Base-by-base conservation (phyloP, 2,113 vertebrate genomes). In the Cisticola juncidis region DNA sequence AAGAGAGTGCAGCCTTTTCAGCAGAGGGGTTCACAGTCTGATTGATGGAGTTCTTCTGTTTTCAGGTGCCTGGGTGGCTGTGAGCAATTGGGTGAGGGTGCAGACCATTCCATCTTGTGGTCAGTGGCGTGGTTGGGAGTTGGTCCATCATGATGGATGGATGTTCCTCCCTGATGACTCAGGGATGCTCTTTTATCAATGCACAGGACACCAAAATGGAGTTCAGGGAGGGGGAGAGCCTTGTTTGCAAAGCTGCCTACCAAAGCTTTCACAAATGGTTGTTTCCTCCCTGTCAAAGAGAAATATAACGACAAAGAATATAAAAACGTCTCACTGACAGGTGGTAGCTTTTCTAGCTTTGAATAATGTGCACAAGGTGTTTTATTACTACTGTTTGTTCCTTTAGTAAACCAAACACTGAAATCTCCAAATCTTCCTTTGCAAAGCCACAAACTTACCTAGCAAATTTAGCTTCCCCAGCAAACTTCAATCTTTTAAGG, bases 1-100 rank as follows among this genome's bases (percentile, higher is more conserved):
- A 90, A 51, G 38, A 81, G 40, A 69, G 17, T 51, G 73, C 92
- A 92, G 85, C 84, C 79, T 87, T 94, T 94, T 81, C 87, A 76
- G 76, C 51, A 81, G 87, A 92, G 81, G 57, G 58, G 54, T 70
- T 74, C 40, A 36, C 5, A 38, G 50, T 6, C 58, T 94, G 96
- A 95, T 92, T 81, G 95, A 95, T 93, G 95, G 88, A 76, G 38
- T 51, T 11, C 64, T 89, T 84, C 48, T 81, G 9, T 88, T 95
- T 97, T 66, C 81, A 86, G 92, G 71, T 90, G 88, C 25, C 88
- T 54, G 15, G 53, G 35, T 76, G 81, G 57, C 90, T 92, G 64
- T 81, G 88, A 95, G 88, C 66, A 92, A 54, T 62, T 19, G 54
- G 69, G 12, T 62, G 9, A 77, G 61, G 83, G 68, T 54, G 66